Evolutionary conservation across 2,888 invertebrate species (phyloP), one percentile per base, ranked within the genome.

Genomic region (Fragum whitleyi): DNA sequence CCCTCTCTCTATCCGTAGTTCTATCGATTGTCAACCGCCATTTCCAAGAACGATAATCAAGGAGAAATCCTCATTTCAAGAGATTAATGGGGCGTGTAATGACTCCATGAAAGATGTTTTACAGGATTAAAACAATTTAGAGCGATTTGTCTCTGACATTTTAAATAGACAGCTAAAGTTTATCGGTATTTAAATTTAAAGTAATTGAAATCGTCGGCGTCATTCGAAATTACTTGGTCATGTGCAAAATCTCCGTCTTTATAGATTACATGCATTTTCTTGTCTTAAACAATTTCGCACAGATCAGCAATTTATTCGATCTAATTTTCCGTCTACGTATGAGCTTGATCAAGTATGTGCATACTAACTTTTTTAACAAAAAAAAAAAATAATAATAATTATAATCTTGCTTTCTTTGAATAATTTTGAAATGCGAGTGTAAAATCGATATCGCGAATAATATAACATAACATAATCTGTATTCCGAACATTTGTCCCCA

Each of bases 21-120:
- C 32, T 9, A 3, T 36, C 32, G 32, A 36, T 36, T 36, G 32
- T 36, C 32, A 36, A 5, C 47, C 47, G n/a, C 47, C 47, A 47
- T 47, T 47, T 47, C n/a, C 5, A 16, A 14, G n/a, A n/a, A 14
- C 47, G 47, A 47, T n/a, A 47, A n/a, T 47, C 7, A 47, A 19
- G 47, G 14, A 14, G 14, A n/a, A 47, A 9, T 47, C n/a, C 47
- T 47, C 47, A n/a, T 47, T 47, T 9, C 16, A 19, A 3, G 47
- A 47, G 47, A 47, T 47, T 47, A 47, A 47, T 47, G 5, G 47
- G 2, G 14, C 47, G 47, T 47, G 47, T 47, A 47, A 47, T 47
- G 47, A 47, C 47, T n/a, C 47, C 47, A 47, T 14, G 47, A 47
- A 47, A 47, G 47, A n/a, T n/a, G n/a, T 47, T 47, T 47, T 47